Evolutionary conservation across 1,140 invertebrate species (phyloP), one percentile per base, ranked within the genome.

Genomic region (Gryon sp.): DNA sequence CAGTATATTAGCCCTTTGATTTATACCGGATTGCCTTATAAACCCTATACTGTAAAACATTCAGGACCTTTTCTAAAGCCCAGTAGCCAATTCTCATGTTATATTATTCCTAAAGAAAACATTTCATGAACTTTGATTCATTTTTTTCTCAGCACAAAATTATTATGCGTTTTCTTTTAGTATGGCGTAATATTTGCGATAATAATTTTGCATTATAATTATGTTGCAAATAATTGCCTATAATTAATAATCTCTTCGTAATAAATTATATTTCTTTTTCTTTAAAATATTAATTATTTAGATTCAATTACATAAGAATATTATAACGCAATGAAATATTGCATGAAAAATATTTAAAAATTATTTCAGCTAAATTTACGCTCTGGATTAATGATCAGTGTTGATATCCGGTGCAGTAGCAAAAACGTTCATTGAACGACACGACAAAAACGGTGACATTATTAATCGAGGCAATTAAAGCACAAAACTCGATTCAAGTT

Each of bases 1-100:
- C 72, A 83, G 84, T 87, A 87, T 86, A 87, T 87, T 87, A 87
- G 84, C 82, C 80, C 86, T 87, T 88, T 87, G 86, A 87, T 87
- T 88, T 87, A 86, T 87, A 62, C 15, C 28, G 36, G 55, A 70
- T 76, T 76, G 57, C 57, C 72, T 68, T 76, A 68, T 76, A 76
- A 57, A 55, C 45, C 32, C 32, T 57, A 18, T 45, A 43, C 38
- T 24, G 15, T 50, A 50, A 46, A 16, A 16, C 15, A 19, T 40
- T 15, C 46, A 12, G 38, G 22, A 4, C 14, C 34, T 62, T 59
- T 36, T 32, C 52, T 50, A 62, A 38, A 68, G 34, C 7, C 40
- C 55, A 57, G 46, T 60, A 66, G 62, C 55, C 53, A 46, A 43
- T 60, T 75, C 55, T 70, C 53, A 43, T 70, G 16, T 52, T 70